Conservation (phyloP, 2,113 vertebrate genomes). For the Furnarius figulus region DNA sequence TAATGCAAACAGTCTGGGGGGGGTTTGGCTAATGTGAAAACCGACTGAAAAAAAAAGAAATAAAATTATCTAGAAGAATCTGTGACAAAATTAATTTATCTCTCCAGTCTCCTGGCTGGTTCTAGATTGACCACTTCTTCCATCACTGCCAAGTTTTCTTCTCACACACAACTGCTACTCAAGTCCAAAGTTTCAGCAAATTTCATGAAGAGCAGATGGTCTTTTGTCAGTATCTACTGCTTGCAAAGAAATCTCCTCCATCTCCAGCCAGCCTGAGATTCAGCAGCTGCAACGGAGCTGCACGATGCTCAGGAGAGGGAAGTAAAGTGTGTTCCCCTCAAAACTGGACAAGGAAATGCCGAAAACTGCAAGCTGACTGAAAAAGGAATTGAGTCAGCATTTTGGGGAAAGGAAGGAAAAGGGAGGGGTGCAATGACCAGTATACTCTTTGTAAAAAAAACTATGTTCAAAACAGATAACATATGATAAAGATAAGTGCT, state of each 20-base stretch:
- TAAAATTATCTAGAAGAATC: neutral
- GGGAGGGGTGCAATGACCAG: neutral
- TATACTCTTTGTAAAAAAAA: neutral
- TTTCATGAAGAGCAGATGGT: neutral
- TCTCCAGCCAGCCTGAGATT: neutral
- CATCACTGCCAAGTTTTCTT: neutral
- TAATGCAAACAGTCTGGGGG: slow-evolving; percentile 79
- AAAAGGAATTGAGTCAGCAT: slow-evolving; percentile 53
- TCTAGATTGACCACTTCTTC: neutral
- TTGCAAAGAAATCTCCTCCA: neutral
- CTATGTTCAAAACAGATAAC: neutral
- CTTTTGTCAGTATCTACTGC: neutral
- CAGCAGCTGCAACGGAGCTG: neutral
- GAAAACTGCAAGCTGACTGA: slow-evolving; percentile 34
- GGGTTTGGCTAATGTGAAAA: slow-evolving; percentile 80
- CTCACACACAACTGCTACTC: neutral
- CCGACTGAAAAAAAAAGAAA: slow-evolving; percentile 43
- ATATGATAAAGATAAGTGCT: neutral
- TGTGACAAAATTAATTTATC: neutral
- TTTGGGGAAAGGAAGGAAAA: slow-evolving; percentile 46
- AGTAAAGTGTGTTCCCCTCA: neutral
- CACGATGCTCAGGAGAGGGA: neutral
- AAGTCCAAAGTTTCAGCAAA: neutral
- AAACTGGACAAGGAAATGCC: slow-evolving; percentile 25
- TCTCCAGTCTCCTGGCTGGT: neutral